Evolutionary conservation across 2,797 vertebrate genomes (phyloP).

Genomic region (Carduelis carduelis): DNA sequence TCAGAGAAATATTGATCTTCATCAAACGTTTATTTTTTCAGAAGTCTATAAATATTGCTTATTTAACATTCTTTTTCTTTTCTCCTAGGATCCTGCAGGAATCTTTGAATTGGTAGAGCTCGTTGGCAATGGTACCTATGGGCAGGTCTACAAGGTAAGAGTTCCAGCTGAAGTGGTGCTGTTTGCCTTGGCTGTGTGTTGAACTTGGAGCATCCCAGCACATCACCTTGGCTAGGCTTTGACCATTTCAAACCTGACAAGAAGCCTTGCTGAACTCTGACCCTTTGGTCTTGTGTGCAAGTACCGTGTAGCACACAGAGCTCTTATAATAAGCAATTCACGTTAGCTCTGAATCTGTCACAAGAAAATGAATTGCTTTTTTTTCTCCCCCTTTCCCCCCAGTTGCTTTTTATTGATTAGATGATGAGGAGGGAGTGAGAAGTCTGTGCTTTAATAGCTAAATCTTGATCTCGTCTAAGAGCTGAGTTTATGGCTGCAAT

Average conservation of each 20-base stretch:
- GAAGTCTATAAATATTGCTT: neutral
- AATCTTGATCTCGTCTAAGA: neutral
- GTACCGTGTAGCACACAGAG: neutral
- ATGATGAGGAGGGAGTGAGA: constrained; percentile 36
- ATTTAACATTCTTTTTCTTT: neutral
- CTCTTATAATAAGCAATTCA: neutral
- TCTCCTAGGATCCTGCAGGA: constrained; percentile 87
- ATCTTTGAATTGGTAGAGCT: constrained; percentile 95
- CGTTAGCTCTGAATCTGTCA: neutral
- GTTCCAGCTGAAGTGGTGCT: neutral
- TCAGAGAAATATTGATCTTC: neutral
- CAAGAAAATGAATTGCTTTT: neutral
- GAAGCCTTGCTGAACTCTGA: neutral
- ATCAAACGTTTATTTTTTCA: neutral
- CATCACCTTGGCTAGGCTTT: neutral
- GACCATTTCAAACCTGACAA: neutral
- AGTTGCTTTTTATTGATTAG: constrained; percentile 41
- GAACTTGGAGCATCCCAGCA: neutral
- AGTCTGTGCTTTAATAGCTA: constrained; percentile 34
- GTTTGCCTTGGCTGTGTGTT: neutral
- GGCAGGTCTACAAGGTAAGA: constrained; percentile 94
- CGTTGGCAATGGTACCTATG: constrained; percentile 94
- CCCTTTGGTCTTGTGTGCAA: neutral
- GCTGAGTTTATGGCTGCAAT: neutral
- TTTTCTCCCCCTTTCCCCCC: neutral